phyloP scores from a whole-genome alignment of 2,113 vertebrate species.

The Tapirus terrestris region DNA sequence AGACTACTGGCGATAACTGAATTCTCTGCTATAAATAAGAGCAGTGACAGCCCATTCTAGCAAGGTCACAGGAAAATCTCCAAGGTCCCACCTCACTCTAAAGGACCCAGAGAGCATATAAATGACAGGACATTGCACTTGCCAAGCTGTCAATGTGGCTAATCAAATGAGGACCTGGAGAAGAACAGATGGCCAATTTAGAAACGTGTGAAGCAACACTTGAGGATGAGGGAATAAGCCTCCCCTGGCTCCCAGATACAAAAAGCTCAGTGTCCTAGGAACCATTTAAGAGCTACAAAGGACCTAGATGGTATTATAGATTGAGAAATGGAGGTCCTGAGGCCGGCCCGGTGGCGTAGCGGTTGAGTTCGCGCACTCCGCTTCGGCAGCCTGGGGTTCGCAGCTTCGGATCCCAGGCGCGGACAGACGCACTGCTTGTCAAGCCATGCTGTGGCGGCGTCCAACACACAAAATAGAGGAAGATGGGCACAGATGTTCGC shows the following conservation, averaged over 20 bases:
- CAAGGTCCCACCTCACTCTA: neutral
- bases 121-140: neutral
- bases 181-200: slow-evolving; percentile 1
- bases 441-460: no score
- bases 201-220: neutral
- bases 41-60: neutral
- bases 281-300: neutral
- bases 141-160: neutral
- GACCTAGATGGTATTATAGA: neutral
- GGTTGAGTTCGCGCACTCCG: no score
- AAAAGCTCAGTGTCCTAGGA: neutral
- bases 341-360: no score
- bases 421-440: no score
- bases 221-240: neutral
- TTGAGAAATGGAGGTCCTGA: neutral
- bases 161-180: neutral
- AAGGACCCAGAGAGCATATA: neutral
- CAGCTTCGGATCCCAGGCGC: no score
- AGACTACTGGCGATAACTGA: neutral
- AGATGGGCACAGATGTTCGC: no score
- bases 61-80: slow-evolving; percentile 2
- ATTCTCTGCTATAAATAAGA: slow-evolving; percentile 2
- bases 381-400: no score
- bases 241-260: slow-evolving; percentile 32
- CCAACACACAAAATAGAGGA: no score